A percentile compares a stretch with the other conserved stretches of the same genome.
These are phyloP conservation scores for Sylvilagus floridanus DNA, from an alignment of 2,797 vertebrate genomes.

Conservation along the genomic window DNA sequence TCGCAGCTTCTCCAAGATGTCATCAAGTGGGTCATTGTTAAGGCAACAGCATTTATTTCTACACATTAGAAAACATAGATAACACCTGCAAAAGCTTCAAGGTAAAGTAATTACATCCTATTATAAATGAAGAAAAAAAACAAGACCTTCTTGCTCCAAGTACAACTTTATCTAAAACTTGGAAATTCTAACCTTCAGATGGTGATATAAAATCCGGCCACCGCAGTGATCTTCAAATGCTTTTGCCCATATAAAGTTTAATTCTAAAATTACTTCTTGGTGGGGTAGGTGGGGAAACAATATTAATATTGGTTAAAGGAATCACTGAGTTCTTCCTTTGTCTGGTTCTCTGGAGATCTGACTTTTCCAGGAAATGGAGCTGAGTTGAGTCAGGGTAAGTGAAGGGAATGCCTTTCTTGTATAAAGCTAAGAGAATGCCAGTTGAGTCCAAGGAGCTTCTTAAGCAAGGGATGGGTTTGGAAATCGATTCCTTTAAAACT, in stretches of 20 bases:
- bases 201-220: slow-evolving; percentile 16
- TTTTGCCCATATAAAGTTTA: slow-evolving; percentile 32
- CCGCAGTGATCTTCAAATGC: neutral
- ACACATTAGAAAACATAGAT: slow-evolving; percentile 47
- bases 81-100: slow-evolving; percentile 16
- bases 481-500: neutral
- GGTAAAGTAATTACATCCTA: neutral
- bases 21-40: slow-evolving; percentile 91
- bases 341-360: slow-evolving; percentile 1
- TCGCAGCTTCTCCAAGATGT: slow-evolving; percentile 92
- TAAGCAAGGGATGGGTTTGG: neutral
- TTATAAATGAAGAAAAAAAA: slow-evolving; percentile 5
- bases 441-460: neutral
- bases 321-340: neutral
- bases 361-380: slow-evolving; percentile 6
- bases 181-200: neutral
- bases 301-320: slow-evolving; percentile 4
- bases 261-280: neutral
- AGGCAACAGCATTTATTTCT: slow-evolving; percentile 82
- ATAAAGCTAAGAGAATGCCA: neutral
- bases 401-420: neutral
- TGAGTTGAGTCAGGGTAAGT: neutral
- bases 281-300: neutral
- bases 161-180: slow-evolving; percentile 42
- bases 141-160: slow-evolving; percentile 38